A percentile compares a stretch with the other conserved stretches of the same genome.
Evolutionary conservation across 2,797 vertebrate genomes (phyloP).

Genomic region (Emys orbicularis): DNA sequence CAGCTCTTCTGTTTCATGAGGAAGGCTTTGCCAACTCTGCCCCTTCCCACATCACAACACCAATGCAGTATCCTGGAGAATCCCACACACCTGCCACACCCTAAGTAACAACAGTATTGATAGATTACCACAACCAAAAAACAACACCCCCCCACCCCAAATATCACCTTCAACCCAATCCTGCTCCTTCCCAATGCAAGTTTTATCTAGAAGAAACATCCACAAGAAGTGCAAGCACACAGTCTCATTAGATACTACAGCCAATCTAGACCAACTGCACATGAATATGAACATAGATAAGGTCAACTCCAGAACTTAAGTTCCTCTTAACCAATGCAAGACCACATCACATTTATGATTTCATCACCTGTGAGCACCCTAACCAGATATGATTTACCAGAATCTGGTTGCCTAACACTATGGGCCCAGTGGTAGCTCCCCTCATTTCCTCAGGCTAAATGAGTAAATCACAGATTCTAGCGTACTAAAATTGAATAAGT

Average conservation of each 20-base stretch:
- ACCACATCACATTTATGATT: background rate
- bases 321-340: no score
- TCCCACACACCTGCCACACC: background rate
- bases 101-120: background rate
- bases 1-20: background rate
- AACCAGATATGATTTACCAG: background rate
- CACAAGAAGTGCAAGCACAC: no score
- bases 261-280: no score
- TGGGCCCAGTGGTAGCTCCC: background rate
- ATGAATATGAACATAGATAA: no score
- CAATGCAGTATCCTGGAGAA: background rate
- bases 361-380: background rate
- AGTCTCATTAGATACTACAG: no score
- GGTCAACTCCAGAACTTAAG: no score
- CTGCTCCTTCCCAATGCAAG: no score
- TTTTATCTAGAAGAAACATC: no score
- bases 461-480: background rate
- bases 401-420: background rate
- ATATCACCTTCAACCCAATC: background rate
- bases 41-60: background rate
- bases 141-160: background rate
- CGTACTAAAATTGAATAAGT: background rate
- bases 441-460: background rate
- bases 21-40: background rate
- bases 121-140: background rate